Base-by-base conservation (phyloP, 2,113 vertebrate species). In the Sebastes fasciatus region DNA sequence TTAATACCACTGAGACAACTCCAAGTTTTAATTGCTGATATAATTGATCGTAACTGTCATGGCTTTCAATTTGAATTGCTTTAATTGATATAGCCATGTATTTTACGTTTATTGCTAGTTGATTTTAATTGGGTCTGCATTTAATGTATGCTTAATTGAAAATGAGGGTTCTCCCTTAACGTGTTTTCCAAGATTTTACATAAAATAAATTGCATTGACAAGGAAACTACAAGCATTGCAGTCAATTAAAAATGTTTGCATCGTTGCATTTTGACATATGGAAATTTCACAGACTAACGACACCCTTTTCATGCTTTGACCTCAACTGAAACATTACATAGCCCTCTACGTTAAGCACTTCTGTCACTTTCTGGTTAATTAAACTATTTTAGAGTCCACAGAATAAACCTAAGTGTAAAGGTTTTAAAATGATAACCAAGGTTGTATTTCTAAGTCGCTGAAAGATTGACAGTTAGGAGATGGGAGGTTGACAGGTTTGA, bases 171-270 rank as follows among this genome's bases (percentile, higher is more conserved):
- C 26, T 26, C 26, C 26, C 26, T 26, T 2, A 2, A 26, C 26
- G 26, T 2, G 26, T 26, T 26, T 26, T 26, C 26, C 26, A 26
- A 26, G 26, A 26, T 26, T 26, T 26, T 26, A 26, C 26, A 26
- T 26, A 26, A 26, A 26, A 26, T 26, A 26, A 26, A 26, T 4
- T 51, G 8, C 26, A 62, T 1, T 66, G 42, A 63, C 10, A 9
- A 43, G 40, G 61, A 88, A 63, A 46, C 64, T 74, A 48, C 6
- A 43, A 72, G 55, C 13, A n/a, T 71, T 6, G 45, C 42, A 73
- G 65, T 55, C 76, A 79, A 90, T 90, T 90, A 90, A 80, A 92
- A 46, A 0, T 34, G 55, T 80, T 74, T 84, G 84, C 77, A 74
- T 79, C 14, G 23, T 57, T 88, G 78, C 65, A 26, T 83, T 72